Evolutionary conservation across 2,797 vertebrate species (phyloP), one percentile per base, ranked within the genome.

Genomic region (Salmo trutta): DNA sequence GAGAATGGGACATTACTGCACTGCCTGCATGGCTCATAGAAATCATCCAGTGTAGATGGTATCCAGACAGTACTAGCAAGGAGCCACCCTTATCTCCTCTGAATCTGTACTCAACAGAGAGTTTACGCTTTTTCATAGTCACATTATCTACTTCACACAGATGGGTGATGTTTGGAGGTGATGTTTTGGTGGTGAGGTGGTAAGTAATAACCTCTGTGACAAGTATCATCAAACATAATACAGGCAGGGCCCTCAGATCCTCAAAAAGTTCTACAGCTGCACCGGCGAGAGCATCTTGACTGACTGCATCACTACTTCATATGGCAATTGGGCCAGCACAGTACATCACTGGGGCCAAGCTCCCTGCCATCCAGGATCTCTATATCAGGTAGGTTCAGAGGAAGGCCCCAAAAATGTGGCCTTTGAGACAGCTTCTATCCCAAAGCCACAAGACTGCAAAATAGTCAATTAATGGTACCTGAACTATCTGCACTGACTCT

Each of bases 21-120:
- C 53, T 56, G 53, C 16, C 96, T 98, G 90, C n/a, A 52, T n/a
- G 24, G 24, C 62, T 65, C n/a, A 14, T 14, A 8, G 24, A 65
- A 29, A 31, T 29, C 21, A 27, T 66, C 56, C 19, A 59, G 8
- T n/a, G 19, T 41, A 70, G 33, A 33, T 15, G 15, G 33, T 70
- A 36, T 24, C 52, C 24, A 59, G 19, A 59, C 5, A 59, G 56
- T 59, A 21, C 56, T 59, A 59, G 17, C 16, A 19, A 6, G 7
- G 56, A 7, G 19, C 33, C 29, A 68, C 17, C 41, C 2, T 47
- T 47, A 47, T 12, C 10, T 47, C 41, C 41, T 47, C 41, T 47
- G 41, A 47, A 47, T 59, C 16, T 68, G 66, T 68, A 16, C 4
- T 16, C 33, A 29, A 33, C 12, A 6, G 69, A 21, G 31, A 41